Base-by-base conservation (phyloP, 2,113 vertebrate species). In the Hippocampus guttulatus region DNA sequence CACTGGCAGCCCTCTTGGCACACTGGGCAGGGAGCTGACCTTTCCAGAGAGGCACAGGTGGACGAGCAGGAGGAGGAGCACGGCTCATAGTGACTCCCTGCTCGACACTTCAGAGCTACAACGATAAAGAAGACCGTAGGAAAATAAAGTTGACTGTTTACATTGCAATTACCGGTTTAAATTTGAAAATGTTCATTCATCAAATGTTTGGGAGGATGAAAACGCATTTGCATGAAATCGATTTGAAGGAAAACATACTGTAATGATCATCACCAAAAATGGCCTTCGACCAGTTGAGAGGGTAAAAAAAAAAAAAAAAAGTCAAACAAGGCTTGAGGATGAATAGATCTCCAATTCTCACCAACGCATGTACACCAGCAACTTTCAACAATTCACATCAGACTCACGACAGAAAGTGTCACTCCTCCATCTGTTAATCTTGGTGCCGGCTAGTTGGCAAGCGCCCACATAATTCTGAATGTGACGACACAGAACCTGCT, bases 1-100 rank as follows among this genome's bases (percentile, higher is more conserved):
- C 74, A 76, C 67, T 76, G 64, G 51, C 78, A 80, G 5, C 78
- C 78, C 55, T 80, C 78, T 57, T 76, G 78, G 20, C 74, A 76
- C 16, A 49, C 3, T 0, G 67, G 74, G 51, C 74, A 68, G 57
- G 71, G 7, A 6, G 7, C 40, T 0, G 70, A 4, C 23, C n/a
- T 41, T 52, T 76, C n/a, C 74, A 80, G 71, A 9, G 78, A 80
- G 63, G 18, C 62, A 58, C 78, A 80, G 58, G 74, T 80, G 70
- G 74, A 70, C 30, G 68, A 60, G 51, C 74, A 76, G 64, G 67
- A 38, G 6, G 70, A 33, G 18, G 70, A 18, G 52, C 70, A 80
- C 20, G 76, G 67, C 71, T 80, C 70, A 16, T 80, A 76, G 74
- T 70, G 74, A 64, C 74, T 80, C 27, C 74, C 64, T 16, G 70